Percentiles rank a stretch among this genome's conserved stretches.
Evolutionary conservation across 2,888 invertebrate species (phyloP).

Genomic region (Archaeoteleia sp.): DNA sequence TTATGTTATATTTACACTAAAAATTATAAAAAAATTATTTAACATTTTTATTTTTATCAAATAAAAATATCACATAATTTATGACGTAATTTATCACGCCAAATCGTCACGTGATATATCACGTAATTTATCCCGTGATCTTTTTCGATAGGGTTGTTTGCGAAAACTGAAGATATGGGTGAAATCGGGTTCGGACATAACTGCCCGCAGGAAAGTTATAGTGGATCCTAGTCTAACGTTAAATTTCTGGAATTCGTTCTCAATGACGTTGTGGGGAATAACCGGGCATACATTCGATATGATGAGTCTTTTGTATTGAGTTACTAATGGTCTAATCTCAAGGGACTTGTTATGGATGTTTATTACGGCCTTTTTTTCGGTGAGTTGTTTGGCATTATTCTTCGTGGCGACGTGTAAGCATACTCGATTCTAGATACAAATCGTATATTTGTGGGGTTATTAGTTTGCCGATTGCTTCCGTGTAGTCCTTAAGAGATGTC

Average conservation of each 20-base stretch:
- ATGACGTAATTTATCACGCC: too few species aligned
- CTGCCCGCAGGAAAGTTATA: slow-evolving; percentile 45
- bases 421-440: slow-evolving; percentile 24
- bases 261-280: slow-evolving; percentile 44
- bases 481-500: slow-evolving; percentile 16
- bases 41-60: too few species aligned
- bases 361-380: slow-evolving; percentile 16
- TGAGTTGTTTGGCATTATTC: slow-evolving; percentile 16
- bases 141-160: too few species aligned
- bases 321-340: slow-evolving; percentile 36
- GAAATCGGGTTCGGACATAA: slow-evolving; percentile 35
- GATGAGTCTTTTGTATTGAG: slow-evolving; percentile 30
- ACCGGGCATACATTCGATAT: slow-evolving; percentile 52
- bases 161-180: slow-evolving; percentile 50
- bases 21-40: too few species aligned
- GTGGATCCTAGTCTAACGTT: slow-evolving; percentile 37
- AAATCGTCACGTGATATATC: too few species aligned
- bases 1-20: too few species aligned
- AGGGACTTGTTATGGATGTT: slow-evolving; percentile 9
- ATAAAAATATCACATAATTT: too few species aligned
- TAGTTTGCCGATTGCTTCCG: slow-evolving; percentile 2
- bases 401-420: slow-evolving; percentile 33
- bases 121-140: too few species aligned
- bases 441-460: slow-evolving; percentile 9
- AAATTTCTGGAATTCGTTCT: slow-evolving; percentile 27